phyloP scores from a whole-genome alignment of 2,888 invertebrate species.

The Hypercompe scribonia region DNA sequence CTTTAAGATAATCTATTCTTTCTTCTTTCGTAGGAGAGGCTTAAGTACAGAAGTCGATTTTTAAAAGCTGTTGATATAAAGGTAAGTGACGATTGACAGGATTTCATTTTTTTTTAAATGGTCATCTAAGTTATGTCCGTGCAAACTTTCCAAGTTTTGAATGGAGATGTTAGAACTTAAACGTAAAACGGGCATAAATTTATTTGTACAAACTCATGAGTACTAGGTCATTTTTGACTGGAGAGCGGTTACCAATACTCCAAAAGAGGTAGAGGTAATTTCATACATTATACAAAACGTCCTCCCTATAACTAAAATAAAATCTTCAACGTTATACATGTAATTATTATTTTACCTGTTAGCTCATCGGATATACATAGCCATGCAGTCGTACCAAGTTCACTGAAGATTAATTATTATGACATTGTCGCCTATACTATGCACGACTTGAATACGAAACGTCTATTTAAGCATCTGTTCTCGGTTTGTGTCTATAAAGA shows the following conservation, averaged over 20 bases:
- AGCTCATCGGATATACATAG: conserved; percentile 11
- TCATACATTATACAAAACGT: neutral
- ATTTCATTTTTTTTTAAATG: too few species aligned
- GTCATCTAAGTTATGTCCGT: too few species aligned
- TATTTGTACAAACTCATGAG: too few species aligned
- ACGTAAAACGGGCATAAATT: too few species aligned
- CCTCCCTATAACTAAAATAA: neutral
- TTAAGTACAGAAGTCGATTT: too few species aligned
- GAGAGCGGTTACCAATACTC: neutral
- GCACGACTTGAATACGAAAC: conserved; percentile 42
- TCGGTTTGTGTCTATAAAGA: neutral
- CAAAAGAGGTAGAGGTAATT: neutral
- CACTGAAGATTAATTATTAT: conserved; percentile 38
- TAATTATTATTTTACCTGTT: conserved; percentile 13
- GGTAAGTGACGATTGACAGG: too few species aligned
- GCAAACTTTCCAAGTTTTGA: too few species aligned
- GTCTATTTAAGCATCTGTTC: neutral
- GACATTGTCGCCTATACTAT: conserved; percentile 34
- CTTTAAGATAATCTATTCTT: too few species aligned
- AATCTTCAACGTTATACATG: neutral
- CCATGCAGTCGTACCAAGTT: conserved; percentile 47
- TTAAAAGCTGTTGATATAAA: too few species aligned
- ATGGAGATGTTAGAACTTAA: too few species aligned
- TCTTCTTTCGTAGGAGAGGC: too few species aligned
- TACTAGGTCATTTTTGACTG: neutral